Conservation (phyloP, 2,797 vertebrate species). For the Petrocephalus schoutedeni region DNA sequence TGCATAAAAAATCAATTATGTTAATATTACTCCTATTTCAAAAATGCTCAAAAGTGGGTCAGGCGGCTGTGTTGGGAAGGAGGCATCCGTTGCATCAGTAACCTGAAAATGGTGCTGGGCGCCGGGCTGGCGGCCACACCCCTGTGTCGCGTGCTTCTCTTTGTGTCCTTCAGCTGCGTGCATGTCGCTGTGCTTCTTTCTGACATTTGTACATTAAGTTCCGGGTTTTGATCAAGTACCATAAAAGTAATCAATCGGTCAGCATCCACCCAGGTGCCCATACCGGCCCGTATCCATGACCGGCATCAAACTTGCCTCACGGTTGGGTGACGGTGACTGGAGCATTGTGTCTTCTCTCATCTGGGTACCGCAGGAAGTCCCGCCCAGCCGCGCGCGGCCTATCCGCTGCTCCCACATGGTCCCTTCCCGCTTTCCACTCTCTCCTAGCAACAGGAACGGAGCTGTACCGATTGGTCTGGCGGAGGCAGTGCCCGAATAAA, state of each 20-base stretch:
- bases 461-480: not conserved
- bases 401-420: slow-evolving; percentile 25
- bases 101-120: not conserved
- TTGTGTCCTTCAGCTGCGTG: not conserved
- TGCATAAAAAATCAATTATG: slow-evolving; percentile 41
- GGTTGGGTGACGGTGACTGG: not conserved
- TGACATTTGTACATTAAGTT: not conserved
- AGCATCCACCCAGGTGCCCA: not conserved
- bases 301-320: not conserved
- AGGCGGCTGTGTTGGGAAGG: slow-evolving; percentile 16
- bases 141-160: not conserved
- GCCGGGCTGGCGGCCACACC: not conserved
- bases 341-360: slow-evolving; percentile 29
- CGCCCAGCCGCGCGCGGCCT: slow-evolving; percentile 30
- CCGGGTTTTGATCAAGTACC: not conserved
- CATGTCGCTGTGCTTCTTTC: not conserved
- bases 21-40: slow-evolving; percentile 34
- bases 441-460: slow-evolving; percentile 44
- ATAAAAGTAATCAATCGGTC: not conserved
- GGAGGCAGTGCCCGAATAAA: not conserved
- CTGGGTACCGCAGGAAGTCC: slow-evolving; percentile 23
- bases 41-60: slow-evolving; percentile 27
- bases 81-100: not conserved
- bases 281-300: not conserved
- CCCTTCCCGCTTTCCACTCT: slow-evolving; percentile 32